Evolutionary conservation across 2,797 vertebrate species (phyloP).

Genomic region (Diplodus sargus): DNA sequence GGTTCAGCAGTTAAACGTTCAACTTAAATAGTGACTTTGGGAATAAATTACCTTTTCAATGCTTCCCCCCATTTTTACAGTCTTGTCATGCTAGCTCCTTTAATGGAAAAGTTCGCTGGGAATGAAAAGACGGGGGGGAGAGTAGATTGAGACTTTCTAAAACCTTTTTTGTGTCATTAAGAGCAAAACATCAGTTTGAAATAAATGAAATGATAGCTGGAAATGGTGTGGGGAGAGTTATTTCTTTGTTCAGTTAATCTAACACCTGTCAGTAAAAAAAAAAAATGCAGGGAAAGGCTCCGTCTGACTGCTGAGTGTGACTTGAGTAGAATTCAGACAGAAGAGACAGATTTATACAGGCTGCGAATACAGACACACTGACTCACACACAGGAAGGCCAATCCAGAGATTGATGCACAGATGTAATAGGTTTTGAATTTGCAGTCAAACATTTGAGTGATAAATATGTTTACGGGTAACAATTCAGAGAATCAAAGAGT

Average conservation of each 20-base stretch:
- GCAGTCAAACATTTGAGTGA: background rate
- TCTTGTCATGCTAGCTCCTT: slow-evolving; percentile 20
- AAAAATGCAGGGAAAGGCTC: background rate
- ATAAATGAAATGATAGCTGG: slow-evolving; percentile 14
- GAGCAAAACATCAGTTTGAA: slow-evolving; percentile 13
- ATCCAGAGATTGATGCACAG: background rate
- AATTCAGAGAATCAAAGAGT: background rate
- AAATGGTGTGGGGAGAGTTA: slow-evolving; percentile 1
- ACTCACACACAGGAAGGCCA: background rate
- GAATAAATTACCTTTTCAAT: slow-evolving; percentile 61
- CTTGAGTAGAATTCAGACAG: background rate
- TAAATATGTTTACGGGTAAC: background rate
- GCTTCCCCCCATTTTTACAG: slow-evolving; percentile 47
- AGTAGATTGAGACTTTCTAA: slow-evolving; percentile 31
- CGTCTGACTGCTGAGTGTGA: background rate
- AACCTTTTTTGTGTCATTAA: slow-evolving; percentile 24
- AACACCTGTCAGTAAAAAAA: slow-evolving; percentile 13
- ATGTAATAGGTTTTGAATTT: slow-evolving; percentile 15
- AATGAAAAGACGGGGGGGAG: background rate
- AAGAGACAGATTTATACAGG: slow-evolving; percentile 1
- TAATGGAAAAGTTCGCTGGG: slow-evolving; percentile 60
- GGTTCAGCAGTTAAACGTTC: slow-evolving; percentile 53
- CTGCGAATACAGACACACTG: background rate
- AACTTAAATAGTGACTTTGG: slow-evolving; percentile 35
- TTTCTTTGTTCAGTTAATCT: slow-evolving; percentile 7